Evolutionary conservation across 2,888 invertebrate species (phyloP).

Genomic region (Scaeva pyrastri): DNA sequence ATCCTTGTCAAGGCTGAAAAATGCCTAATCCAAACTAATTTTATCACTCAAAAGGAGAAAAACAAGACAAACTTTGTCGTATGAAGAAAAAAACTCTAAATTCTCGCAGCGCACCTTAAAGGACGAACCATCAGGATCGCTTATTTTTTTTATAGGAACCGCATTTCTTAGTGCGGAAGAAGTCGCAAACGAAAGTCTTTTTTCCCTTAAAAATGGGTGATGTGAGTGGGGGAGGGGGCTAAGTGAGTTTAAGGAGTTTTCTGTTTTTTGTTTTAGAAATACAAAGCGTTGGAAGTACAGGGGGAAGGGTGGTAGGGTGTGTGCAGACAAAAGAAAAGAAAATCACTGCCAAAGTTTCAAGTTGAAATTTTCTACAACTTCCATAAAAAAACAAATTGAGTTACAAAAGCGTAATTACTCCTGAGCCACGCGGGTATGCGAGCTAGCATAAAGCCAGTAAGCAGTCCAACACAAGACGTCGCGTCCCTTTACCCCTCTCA

Average conservation of each 20-base stretch:
- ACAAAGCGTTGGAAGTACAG: neutral
- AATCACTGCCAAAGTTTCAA: constrained; percentile 70
- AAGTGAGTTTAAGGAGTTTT: neutral
- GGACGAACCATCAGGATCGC: neutral
- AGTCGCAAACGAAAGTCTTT: neutral
- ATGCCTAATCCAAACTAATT: constrained; percentile 69
- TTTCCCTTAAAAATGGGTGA: neutral
- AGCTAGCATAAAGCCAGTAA: too few species aligned
- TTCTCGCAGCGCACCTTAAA: constrained; percentile 6
- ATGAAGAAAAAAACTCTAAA: constrained; percentile 38
- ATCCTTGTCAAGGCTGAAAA: constrained; percentile 59
- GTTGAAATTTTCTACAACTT: constrained; percentile 61
- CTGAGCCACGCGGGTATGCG: neutral
- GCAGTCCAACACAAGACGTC: too few species aligned
- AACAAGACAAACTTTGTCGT: constrained; percentile 29
- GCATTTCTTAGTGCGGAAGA: neutral
- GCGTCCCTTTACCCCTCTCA: neutral
- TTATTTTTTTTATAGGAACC: too few species aligned
- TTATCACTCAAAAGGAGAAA: constrained; percentile 39
- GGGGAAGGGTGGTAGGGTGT: constrained; percentile 49
- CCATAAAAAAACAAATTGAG: constrained; percentile 71
- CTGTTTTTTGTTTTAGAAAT: too few species aligned
- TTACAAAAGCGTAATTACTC: constrained; percentile 76
- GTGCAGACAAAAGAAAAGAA: constrained; percentile 50
- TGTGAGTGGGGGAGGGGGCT: neutral